phyloP scores from a whole-genome alignment of 2,888 invertebrate genomes.

The Apodemia duryi region DNA sequence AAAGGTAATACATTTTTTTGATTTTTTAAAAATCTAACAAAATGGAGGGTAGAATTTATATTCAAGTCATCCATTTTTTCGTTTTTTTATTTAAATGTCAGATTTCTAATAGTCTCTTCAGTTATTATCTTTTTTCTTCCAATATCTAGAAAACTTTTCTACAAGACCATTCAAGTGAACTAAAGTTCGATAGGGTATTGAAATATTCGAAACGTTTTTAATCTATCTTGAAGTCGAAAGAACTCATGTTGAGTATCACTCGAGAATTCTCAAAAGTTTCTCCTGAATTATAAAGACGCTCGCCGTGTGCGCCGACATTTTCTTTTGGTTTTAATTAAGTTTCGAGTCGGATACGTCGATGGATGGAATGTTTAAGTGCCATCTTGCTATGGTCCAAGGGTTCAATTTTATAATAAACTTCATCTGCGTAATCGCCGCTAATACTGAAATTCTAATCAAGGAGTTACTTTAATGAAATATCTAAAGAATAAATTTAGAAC shows the following conservation, averaged over 20 bases:
- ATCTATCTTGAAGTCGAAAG: slow-evolving; percentile 29
- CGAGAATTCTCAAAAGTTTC: slow-evolving; percentile 26
- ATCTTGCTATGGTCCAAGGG: background rate
- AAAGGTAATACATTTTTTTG: too few species aligned
- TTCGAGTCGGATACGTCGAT: slow-evolving; percentile 26
- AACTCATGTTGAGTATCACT: slow-evolving; percentile 24
- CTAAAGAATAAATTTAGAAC: background rate
- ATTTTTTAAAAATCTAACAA: too few species aligned
- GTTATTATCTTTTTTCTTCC: background rate
- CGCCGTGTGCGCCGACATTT: slow-evolving; percentile 21
- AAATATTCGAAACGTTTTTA: slow-evolving; percentile 43
- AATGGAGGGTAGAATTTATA: too few species aligned
- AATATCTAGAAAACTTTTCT: slow-evolving; percentile 7
- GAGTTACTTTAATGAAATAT: background rate
- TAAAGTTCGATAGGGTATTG: slow-evolving; percentile 28
- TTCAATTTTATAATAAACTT: slow-evolving; percentile 1
- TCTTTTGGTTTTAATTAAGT: slow-evolving; percentile 32
- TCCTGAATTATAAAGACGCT: slow-evolving; percentile 18
- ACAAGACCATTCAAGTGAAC: slow-evolving; percentile 5
- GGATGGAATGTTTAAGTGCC: slow-evolving; percentile 19
- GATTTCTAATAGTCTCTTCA: too few species aligned
- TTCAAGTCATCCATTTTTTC: too few species aligned
- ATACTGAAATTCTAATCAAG: background rate
- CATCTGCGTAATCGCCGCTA: background rate
- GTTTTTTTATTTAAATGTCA: too few species aligned